phyloP scores from a whole-genome alignment of 2,113 vertebrate species.

The Pavo muticus region DNA sequence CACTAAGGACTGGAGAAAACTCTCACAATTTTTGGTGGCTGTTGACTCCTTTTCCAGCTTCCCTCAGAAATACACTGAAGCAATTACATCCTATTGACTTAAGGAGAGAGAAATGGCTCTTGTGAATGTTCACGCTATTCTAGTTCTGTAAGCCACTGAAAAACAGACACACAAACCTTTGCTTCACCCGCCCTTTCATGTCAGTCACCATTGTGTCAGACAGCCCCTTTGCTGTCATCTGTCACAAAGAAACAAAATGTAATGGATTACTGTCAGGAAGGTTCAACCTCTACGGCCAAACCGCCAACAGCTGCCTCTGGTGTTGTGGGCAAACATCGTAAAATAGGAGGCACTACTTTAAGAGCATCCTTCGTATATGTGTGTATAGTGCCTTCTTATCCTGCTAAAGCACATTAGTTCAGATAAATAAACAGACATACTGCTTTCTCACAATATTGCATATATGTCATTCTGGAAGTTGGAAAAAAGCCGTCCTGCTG shows the following conservation, averaged over 20 bases:
- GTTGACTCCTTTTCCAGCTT: neutral
- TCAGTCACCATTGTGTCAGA: too few species aligned
- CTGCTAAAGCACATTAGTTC: neutral
- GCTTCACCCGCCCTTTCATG: too few species aligned
- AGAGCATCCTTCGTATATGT: too few species aligned
- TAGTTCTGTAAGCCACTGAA: neutral
- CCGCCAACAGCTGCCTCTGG: too few species aligned
- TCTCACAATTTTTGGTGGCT: neutral
- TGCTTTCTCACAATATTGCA: neutral
- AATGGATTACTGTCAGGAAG: too few species aligned
- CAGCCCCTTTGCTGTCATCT: too few species aligned
- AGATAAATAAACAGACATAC: neutral
- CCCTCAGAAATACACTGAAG: neutral
- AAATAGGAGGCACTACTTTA: too few species aligned
- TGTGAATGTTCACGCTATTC: neutral
- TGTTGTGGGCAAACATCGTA: too few species aligned
- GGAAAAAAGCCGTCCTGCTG: constrained; percentile 5
- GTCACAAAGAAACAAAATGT: too few species aligned
- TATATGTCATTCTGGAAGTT: neutral
- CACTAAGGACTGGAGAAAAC: neutral
- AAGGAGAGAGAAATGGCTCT: neutral
- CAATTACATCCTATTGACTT: neutral
- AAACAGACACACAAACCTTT: neutral
- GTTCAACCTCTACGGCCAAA: too few species aligned
- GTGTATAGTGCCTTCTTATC: neutral